Evolutionary conservation across 2,113 vertebrate species (phyloP), one percentile per base, ranked within the genome.

Genomic region (Halcyon malimbica): DNA sequence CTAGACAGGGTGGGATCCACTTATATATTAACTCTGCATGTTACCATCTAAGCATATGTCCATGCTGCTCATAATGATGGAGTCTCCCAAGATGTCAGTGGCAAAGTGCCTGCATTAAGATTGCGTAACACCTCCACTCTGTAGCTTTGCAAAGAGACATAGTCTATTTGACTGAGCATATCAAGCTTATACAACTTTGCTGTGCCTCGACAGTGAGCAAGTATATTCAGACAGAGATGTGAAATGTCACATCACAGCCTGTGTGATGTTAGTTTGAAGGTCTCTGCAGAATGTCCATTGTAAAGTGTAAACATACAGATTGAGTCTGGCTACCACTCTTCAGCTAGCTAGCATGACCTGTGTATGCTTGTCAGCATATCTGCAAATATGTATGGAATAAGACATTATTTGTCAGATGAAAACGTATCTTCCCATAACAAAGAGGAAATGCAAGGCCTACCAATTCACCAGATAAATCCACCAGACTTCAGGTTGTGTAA

Each of bases 341-440:
- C 35, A 83, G 67, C 33, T 51, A 7, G 8, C 57, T n/a, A 20
- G 5, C 11, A 37, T 9, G n/a, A 31, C 57, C 20, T 48, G 29
- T 50, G n/a, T 3, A 5, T 29, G 13, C 25, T 65, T 74, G 16
- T 21, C 3, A 1, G 23, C 71, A 37, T 57, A 67, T 31, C 37
- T 67, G 31, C 23, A 50, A 21, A 21, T 16, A 13, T 2, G 21
- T 16, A 11, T 6, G 28, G 75, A 82, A 33, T 24, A n/a, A 54
- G 24, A n/a, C 23, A 23, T n/a, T 11, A 8, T 1, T 2, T 62
- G 9, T 7, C 31, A 29, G 24, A 20, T 16, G 28, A 81, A 70
- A 83, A 51, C 0, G 0, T 57, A 51, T 25, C 29, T 50, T 83
- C 18, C 29, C 8, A 28, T 14, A 54, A 10, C 10, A 29, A 42